Evolutionary conservation across 2,113 vertebrate species (phyloP).

Genomic region (Rhadina sibilatrix): DNA sequence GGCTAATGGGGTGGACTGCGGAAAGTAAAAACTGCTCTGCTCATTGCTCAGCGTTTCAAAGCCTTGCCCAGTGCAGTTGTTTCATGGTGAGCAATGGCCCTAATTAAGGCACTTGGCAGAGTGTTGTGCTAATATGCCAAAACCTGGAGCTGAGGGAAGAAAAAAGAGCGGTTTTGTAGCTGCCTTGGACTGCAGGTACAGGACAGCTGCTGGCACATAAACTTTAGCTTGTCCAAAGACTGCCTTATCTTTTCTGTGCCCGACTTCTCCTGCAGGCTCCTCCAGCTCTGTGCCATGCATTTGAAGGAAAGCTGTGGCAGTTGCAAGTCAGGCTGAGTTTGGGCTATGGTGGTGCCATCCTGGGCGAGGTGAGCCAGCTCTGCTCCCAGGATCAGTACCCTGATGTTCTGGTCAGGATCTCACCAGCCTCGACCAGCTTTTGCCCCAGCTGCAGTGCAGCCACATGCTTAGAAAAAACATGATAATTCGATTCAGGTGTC

Average conservation of each 20-base stretch:
- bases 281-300: neutral
- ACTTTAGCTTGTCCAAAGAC: neutral
- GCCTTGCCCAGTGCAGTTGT: neutral
- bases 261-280: rapidly evolving
- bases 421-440: neutral
- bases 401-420: rapidly evolving
- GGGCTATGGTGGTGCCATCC: neutral
- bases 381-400: neutral
- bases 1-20: neutral
- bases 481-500: neutral
- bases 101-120: neutral
- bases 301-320: neutral
- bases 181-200: neutral
- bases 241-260: rapidly evolving
- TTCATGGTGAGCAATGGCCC: neutral
- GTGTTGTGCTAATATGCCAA: rapidly evolving
- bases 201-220: rapidly evolving
- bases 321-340: neutral
- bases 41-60: rapidly evolving
- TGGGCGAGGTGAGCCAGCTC: neutral
- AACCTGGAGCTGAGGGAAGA: neutral
- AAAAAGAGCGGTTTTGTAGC: neutral
- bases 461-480: neutral
- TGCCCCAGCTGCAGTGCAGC: neutral
- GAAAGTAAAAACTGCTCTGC: neutral